phyloP scores from a whole-genome alignment of 2,113 vertebrate genomes.

The Dicrurus megarhynchus region DNA sequence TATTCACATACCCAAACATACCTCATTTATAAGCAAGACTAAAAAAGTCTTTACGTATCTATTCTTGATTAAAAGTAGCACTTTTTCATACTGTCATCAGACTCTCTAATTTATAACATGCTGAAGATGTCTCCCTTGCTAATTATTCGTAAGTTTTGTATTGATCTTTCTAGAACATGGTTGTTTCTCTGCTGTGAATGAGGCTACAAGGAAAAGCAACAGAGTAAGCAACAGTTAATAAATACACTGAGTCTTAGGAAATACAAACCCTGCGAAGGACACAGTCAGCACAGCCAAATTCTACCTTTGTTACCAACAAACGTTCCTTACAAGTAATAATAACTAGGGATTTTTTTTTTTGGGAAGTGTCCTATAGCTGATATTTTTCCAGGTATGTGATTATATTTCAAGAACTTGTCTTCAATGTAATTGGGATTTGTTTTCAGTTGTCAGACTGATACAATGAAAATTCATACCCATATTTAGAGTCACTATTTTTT shows the following conservation, averaged over 20 bases:
- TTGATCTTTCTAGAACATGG: not conserved
- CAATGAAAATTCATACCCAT: not conserved
- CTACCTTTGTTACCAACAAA: not conserved
- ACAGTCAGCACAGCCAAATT: not conserved
- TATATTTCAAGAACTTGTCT: not conserved
- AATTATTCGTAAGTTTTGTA: not conserved
- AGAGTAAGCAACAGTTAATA: not conserved
- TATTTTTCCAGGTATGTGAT: not conserved
- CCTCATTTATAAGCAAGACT: not conserved
- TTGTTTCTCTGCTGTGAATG: not conserved
- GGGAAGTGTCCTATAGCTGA: not conserved
- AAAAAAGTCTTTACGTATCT: not conserved
- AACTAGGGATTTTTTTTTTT: not conserved
- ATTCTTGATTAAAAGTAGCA: constrained; percentile 26
- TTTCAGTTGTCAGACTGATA: not conserved
- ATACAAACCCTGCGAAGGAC: not conserved
- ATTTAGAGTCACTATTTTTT: not conserved
- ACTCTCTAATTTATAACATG: not conserved
- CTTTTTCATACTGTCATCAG: not conserved
- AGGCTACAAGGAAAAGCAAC: not conserved
- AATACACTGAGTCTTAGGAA: not conserved
- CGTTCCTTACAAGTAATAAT: not conserved
- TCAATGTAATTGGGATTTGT: not conserved
- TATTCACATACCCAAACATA: constrained; percentile 15
- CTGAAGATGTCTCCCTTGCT: not conserved